Conservation (phyloP, 2,113 vertebrate genomes). For the Laterallus jamaicensis region DNA sequence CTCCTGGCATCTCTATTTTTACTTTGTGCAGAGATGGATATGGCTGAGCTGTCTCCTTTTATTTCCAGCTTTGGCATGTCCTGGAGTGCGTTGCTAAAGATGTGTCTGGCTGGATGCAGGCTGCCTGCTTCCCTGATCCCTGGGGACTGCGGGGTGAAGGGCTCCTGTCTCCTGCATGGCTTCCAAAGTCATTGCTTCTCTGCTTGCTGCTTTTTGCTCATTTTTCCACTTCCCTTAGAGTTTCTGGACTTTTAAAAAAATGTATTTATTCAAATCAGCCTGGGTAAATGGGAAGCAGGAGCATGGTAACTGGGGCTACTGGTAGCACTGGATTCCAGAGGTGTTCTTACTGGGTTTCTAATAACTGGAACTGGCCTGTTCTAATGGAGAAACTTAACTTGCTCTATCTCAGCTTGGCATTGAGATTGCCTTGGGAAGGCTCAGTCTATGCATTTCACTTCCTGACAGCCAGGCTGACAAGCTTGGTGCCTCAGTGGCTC, state of each 20-base stretch:
- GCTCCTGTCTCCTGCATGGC: not conserved
- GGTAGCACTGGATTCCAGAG: conserved; percentile 1
- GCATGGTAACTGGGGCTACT: not conserved
- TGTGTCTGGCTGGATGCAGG: not conserved
- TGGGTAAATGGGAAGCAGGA: not conserved
- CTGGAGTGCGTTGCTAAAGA: not conserved
- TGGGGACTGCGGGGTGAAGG: not conserved
- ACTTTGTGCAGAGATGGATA: not conserved
- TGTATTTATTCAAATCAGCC: not conserved
- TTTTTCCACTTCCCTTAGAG: not conserved
- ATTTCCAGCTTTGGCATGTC: not conserved
- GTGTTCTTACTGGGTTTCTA: not conserved
- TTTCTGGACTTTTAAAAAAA: not conserved
- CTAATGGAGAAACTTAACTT: not conserved
- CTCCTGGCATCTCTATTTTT: conserved; percentile 52
- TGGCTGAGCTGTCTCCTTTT: conserved; percentile 45
- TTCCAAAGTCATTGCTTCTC: not conserved
- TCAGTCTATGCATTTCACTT: not conserved
- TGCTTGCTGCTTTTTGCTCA: not conserved
- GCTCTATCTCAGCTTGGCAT: not conserved
- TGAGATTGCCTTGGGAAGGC: not conserved
- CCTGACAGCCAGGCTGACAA: not conserved
- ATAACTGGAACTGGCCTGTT: not conserved
- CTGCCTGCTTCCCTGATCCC: not conserved
- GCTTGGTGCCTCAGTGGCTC: not conserved